Base-by-base conservation (phyloP, 2,888 invertebrate genomes). In the Macaria notata region DNA sequence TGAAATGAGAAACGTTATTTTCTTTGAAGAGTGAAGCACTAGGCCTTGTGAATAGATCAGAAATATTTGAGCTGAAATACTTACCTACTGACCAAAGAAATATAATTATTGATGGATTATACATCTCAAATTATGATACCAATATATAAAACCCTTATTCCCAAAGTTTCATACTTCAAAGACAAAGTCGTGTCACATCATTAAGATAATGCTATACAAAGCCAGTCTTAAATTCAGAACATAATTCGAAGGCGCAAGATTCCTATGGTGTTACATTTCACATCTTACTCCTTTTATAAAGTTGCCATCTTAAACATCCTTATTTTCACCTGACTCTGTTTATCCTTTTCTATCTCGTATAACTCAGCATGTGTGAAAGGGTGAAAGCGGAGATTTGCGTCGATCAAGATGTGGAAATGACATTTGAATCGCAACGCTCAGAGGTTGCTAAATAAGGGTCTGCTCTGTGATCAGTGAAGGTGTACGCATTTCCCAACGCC, bases 401-500 rank as follows among this genome's bases (percentile, higher is more conserved):
- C n/a, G 30, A 44, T 39, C 46, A 19, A 4, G 45, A 56, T 49
- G 33, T 44, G 31, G 49, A 55, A 59, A 62, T 63, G 59, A 49
- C 47, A 62, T 65, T 65, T 63, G 48, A 57, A 58, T 50, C 41
- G 52, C 44, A 52, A 62, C 44, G 63, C 63, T 66, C 63, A 67
- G 65, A 51, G 64, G 66, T 76, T 67, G 69, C 74, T 72, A 70
- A 76, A 76, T 77, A 74, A 69, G 70, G 72, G 66, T 58, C 62
- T 72, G 70, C 72, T 70, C 65, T 68, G 66, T 66, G 69, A 73
- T 74, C 66, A 68, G 53, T 65, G 62, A 59, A 68, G 69, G 70
- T 69, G 66, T 66, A 73, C 62, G 65, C 74, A 76, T 82, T 81
- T 78, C 79, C 71, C 73, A 82, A 82, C 64, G 54, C 46, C 52